Conservation (phyloP, 1,140 invertebrate genomes). For the Chlorops oryzae region DNA sequence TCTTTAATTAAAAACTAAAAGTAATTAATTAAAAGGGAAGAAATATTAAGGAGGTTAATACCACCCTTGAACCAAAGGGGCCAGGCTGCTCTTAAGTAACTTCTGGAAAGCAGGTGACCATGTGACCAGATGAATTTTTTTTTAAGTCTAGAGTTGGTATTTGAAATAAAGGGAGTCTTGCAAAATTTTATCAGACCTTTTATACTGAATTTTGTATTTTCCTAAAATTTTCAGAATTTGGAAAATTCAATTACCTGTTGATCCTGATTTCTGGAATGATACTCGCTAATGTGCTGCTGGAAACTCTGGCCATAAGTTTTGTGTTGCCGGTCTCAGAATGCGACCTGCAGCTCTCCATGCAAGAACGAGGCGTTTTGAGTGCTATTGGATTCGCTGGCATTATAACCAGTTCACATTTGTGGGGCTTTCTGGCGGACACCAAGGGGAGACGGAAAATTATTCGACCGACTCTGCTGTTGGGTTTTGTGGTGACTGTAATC, state of each 20-base stretch:
- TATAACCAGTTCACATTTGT: slow-evolving; percentile 54
- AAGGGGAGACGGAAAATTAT: slow-evolving; percentile 62
- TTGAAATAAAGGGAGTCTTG: too few species aligned
- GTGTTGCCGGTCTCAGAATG: slow-evolving; percentile 61
- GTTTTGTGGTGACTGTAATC: slow-evolving; percentile 3
- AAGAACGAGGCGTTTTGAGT: slow-evolving; percentile 55
- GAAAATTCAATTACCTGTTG: slow-evolving; percentile 58
- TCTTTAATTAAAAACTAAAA: too few species aligned
- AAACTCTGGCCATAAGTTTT: slow-evolving; percentile 55
- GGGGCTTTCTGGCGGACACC: slow-evolving; percentile 71
- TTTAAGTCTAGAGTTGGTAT: too few species aligned
- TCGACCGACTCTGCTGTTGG: slow-evolving; percentile 33
- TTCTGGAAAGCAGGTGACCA: too few species aligned
- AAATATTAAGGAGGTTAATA: too few species aligned
- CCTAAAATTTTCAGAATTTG: too few species aligned
- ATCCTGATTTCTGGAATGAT: slow-evolving; percentile 53
- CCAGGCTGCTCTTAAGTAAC: too few species aligned
- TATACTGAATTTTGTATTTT: too few species aligned
- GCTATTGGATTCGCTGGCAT: slow-evolving; percentile 50
- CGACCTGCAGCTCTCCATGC: slow-evolving; percentile 55
- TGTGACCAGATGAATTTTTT: too few species aligned
- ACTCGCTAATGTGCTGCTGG: slow-evolving; percentile 54
- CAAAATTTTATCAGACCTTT: too few species aligned
- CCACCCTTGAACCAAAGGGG: too few species aligned
- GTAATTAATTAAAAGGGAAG: too few species aligned